Evolutionary conservation across 2,797 vertebrate species (phyloP).

Genomic region (Dermochelys coriacea): DNA sequence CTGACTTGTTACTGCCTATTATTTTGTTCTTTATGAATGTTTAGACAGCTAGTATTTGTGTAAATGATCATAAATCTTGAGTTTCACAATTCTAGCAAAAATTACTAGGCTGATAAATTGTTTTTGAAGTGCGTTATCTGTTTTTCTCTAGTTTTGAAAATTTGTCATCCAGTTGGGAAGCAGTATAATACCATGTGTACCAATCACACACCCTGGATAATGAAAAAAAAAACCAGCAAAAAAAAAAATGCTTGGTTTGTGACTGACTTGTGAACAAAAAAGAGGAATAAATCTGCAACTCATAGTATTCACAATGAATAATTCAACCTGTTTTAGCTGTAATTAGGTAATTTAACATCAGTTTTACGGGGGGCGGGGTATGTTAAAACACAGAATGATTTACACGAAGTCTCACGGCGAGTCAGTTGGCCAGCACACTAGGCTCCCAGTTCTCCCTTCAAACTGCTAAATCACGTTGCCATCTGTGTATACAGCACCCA

Average conservation of each 20-base stretch:
- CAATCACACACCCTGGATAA: not conserved
- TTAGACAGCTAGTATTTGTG: not conserved
- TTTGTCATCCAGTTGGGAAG: not conserved
- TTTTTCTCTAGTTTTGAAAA: not conserved
- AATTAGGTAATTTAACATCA: not conserved
- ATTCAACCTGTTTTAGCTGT: not conserved
- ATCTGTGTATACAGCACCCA: not conserved
- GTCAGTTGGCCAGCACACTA: not conserved
- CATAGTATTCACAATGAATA: not conserved
- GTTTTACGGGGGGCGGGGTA: not conserved
- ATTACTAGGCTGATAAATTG: not conserved
- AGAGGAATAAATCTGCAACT: not conserved
- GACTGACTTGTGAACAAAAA: not conserved
- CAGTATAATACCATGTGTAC: not conserved
- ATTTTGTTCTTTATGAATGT: not conserved
- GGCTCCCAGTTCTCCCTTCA: not conserved
- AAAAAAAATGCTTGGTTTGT: not conserved
- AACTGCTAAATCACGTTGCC: not conserved
- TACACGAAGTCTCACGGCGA: not conserved
- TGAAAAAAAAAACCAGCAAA: not conserved
- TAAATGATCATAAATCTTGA: not conserved
- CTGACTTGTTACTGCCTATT: not conserved
- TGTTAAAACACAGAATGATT: not conserved
- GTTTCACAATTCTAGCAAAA: not conserved
- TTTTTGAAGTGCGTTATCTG: not conserved